These are phyloP conservation scores for Drosophila pseudotalamancana DNA, from an alignment of 2,888 invertebrate species.

Conservation along the genomic window DNA sequence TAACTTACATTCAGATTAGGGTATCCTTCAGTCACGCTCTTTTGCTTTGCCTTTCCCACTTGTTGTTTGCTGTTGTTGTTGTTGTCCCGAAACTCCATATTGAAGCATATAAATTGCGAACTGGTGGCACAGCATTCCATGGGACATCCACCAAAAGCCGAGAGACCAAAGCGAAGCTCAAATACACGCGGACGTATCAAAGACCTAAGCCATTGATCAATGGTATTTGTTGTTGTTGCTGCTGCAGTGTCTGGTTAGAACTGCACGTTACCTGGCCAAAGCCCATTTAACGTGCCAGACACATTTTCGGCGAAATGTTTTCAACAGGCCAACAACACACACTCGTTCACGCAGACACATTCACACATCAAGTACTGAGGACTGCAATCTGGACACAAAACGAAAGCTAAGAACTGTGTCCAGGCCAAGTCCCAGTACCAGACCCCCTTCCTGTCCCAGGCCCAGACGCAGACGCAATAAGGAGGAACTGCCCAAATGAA, in stretches of 20 bases:
- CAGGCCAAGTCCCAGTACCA: conserved; percentile 21
- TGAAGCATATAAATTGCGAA: conserved; percentile 63
- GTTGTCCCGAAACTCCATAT: conserved; percentile 56
- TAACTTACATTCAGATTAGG: not conserved
- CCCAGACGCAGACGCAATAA: conserved; percentile 9
- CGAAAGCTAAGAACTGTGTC: conserved; percentile 58
- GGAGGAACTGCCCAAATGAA: conserved; percentile 38
- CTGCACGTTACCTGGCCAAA: conserved; percentile 73
- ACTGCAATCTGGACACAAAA: conserved; percentile 29
- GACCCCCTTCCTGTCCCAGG: conserved; percentile 4
- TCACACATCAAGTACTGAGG: conserved; percentile 1
- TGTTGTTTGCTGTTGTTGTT: conserved; percentile 1
- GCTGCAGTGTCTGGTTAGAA: conserved; percentile 76
- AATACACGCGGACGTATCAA: conserved; percentile 76
- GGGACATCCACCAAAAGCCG: conserved; percentile 74
- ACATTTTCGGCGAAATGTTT: conserved; percentile 79
- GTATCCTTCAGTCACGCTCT: not conserved
- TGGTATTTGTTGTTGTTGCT: conserved; percentile 55
- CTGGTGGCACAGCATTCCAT: conserved; percentile 76
- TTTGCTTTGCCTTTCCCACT: not conserved
- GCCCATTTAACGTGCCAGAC: conserved; percentile 78
- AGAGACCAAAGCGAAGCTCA: conserved; percentile 28
- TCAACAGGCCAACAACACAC: conserved; percentile 56
- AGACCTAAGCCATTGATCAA: conserved; percentile 77
- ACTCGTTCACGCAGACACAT: not conserved